These are phyloP conservation scores for Montipora capricornis DNA, from an alignment of 64 coral and sea anemone genomes.

Conservation along the genomic window DNA sequence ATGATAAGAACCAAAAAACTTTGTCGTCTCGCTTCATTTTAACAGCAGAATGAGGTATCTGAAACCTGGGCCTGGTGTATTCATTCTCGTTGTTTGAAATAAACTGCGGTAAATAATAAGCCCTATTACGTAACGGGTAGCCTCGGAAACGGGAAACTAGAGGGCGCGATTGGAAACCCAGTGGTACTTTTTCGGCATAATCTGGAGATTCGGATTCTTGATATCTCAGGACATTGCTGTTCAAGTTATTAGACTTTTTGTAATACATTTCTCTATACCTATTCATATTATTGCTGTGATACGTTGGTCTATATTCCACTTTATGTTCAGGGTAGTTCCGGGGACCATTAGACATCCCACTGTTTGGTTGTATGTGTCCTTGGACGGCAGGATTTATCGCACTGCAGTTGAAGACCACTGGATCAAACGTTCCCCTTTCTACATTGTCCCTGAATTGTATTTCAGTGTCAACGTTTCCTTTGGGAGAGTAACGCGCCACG, in stretches of 20 bases:
- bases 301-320: background rate
- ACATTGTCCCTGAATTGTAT: slow-evolving; percentile 56
- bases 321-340: background rate
- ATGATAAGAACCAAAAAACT: slow-evolving; percentile 5
- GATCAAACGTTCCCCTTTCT: slow-evolving; percentile 81
- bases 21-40: background rate
- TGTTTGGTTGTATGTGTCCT: background rate
- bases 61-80: background rate
- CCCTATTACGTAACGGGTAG: background rate
- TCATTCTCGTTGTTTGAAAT: background rate
- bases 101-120: background rate
- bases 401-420: slow-evolving; percentile 67
- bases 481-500: slow-evolving; percentile 73
- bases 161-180: background rate
- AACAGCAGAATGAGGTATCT: background rate
- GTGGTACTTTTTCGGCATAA: background rate
- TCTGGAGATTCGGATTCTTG: background rate
- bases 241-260: background rate
- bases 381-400: background rate
- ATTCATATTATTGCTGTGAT: background rate
- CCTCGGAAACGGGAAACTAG: background rate
- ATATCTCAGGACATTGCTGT: background rate
- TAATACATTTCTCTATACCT: slow-evolving; percentile 2
- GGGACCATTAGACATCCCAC: background rate
- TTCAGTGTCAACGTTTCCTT: slow-evolving; percentile 77